Percentiles rank a stretch among this genome's conserved stretches.
phyloP scores from a whole-genome alignment of 2,797 vertebrate genomes.

The Tinamus major region DNA sequence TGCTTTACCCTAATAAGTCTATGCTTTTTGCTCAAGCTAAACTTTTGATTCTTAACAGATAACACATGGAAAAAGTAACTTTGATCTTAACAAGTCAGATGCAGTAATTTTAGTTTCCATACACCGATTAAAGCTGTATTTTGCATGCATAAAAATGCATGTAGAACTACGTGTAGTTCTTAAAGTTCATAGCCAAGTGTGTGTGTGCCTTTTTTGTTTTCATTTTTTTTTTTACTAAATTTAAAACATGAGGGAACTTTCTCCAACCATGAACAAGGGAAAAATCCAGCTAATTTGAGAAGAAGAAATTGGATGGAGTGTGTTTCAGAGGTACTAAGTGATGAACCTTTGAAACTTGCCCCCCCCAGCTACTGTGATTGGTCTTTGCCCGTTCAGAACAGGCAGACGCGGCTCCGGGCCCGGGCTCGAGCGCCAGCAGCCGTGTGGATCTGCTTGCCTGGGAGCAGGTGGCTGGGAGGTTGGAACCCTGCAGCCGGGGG shows the following conservation, averaged over 20 bases:
- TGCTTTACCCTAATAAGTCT: background rate
- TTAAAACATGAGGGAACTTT: background rate
- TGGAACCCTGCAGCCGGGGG: background rate
- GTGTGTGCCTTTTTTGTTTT: too few species aligned
- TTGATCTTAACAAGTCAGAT: background rate
- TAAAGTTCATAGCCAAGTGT: background rate
- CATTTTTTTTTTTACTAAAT: background rate
- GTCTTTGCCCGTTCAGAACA: background rate
- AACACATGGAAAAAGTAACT: background rate
- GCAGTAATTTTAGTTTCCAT: background rate
- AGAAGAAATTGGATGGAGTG: background rate
- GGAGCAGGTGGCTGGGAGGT: background rate
- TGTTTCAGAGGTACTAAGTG: background rate
- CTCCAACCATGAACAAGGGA: background rate
- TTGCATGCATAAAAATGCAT: too few species aligned
- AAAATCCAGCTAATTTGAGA: background rate
- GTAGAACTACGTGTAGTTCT: too few species aligned
- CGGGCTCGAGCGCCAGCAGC: background rate
- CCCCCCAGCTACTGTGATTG: background rate
- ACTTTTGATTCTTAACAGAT: background rate
- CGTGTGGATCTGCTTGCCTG: fast-evolving
- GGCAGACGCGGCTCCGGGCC: background rate
- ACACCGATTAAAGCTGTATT: background rate
- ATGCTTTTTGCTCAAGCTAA: background rate
- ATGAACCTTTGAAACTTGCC: background rate